A percentile compares a stretch with the other conserved stretches of the same genome.
Conservation (phyloP, 2,113 vertebrate species). For the Brachypteracias leptosomus region DNA sequence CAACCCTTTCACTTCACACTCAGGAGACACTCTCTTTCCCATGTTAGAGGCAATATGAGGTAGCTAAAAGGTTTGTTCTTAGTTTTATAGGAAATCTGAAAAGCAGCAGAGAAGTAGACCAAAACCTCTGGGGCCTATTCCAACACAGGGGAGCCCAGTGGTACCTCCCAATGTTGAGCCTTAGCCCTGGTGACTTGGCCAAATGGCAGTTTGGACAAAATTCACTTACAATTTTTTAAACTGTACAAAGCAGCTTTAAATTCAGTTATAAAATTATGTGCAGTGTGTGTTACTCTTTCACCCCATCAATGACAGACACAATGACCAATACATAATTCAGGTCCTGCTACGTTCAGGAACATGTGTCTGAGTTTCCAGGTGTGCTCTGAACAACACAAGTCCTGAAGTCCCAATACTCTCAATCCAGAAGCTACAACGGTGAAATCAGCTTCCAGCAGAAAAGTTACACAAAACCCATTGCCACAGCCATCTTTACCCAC, state of each 20-base stretch:
- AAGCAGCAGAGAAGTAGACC: neutral
- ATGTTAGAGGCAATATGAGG: neutral
- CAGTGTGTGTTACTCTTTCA: neutral
- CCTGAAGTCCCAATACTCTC: neutral
- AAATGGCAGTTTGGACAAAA: neutral
- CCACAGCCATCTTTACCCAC: neutral
- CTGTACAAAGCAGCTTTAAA: neutral
- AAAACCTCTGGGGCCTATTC: neutral
- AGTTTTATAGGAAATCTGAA: neutral
- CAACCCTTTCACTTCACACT: neutral
- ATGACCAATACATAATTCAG: neutral
- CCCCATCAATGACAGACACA: neutral
- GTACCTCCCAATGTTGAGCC: neutral
- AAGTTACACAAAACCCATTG: neutral
- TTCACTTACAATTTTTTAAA: neutral
- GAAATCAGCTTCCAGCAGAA: neutral
- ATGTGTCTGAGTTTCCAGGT: neutral
- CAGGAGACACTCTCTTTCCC: neutral
- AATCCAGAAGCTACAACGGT: neutral
- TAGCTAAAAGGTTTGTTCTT: neutral
- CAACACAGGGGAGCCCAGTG: rapidly evolving
- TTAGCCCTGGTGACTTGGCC: neutral
- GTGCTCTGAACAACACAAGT: neutral
- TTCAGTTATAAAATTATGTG: neutral
- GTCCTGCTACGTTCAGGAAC: neutral